Evolutionary conservation across 35 echinoderm and acorn worm species (phyloP).

Genomic region (Heliocidaris erythrogramma): DNA sequence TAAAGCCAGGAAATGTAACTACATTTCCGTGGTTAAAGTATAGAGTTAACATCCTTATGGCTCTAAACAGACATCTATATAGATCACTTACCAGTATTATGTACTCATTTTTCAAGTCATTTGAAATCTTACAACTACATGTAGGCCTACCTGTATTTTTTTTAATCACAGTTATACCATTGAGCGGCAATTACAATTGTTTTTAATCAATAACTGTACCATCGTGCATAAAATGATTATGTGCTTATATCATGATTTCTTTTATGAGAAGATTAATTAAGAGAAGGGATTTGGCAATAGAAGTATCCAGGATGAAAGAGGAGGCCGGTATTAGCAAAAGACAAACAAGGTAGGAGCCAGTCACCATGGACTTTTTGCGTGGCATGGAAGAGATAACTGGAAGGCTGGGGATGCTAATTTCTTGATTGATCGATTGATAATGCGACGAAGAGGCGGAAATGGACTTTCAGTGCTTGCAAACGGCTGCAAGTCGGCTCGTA

Average conservation of each 20-base stretch:
- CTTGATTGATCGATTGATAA: constrained; percentile 35
- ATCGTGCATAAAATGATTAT: background rate
- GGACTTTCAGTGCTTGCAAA: background rate
- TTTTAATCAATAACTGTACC: too few species aligned
- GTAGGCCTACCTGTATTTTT: too few species aligned
- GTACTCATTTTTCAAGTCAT: too few species aligned
- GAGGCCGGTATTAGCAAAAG: background rate
- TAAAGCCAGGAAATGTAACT: too few species aligned
- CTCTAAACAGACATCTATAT: too few species aligned
- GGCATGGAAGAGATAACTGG: background rate
- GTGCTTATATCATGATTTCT: background rate
- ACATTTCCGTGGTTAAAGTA: too few species aligned
- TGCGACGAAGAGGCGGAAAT: constrained; percentile 6
- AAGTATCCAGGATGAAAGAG: background rate
- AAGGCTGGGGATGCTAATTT: background rate
- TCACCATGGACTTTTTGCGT: background rate
- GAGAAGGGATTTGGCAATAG: background rate
- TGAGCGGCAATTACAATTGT: too few species aligned
- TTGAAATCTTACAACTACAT: too few species aligned
- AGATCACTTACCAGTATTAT: too few species aligned
- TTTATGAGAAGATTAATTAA: background rate
- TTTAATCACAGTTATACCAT: too few species aligned
- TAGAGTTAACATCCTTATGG: too few species aligned
- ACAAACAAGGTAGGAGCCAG: background rate
- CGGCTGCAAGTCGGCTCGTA: constrained; percentile 11